A percentile compares a stretch with the other conserved stretches of the same genome.
phyloP scores from a whole-genome alignment of 2,113 vertebrate species.

The Atherinomorus stipes region DNA sequence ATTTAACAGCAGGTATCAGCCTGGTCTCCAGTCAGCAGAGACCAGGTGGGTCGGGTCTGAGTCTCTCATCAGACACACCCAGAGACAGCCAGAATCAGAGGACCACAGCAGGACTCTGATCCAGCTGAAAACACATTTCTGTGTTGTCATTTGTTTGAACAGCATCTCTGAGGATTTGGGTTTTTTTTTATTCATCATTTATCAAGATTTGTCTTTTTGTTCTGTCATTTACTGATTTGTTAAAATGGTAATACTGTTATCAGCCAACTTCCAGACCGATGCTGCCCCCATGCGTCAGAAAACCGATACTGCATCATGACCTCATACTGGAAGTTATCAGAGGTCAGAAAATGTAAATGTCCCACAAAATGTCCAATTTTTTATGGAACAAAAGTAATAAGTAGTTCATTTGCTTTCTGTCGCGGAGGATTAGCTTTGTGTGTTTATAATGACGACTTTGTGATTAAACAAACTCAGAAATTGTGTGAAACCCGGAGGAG shows the following conservation, averaged over 20 bases:
- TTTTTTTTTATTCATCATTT: not conserved
- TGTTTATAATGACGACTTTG: too few species aligned
- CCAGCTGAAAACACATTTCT: not conserved
- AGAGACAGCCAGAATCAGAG: not conserved
- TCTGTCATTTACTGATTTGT: too few species aligned
- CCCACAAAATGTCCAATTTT: too few species aligned
- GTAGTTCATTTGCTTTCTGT: too few species aligned
- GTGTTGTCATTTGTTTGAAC: too few species aligned
- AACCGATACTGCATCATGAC: slow-evolving; percentile 38
- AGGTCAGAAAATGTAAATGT: not conserved
- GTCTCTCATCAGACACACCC: slow-evolving; percentile 23
- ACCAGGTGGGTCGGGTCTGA: slow-evolving; percentile 36
- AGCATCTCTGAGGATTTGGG: too few species aligned
- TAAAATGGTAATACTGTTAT: too few species aligned
- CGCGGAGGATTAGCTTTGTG: too few species aligned
- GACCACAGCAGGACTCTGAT: slow-evolving; percentile 2
- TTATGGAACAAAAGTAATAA: too few species aligned
- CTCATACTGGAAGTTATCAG: not conserved
- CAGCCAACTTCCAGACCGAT: slow-evolving; percentile 8
- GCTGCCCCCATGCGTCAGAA: slow-evolving; percentile 53
- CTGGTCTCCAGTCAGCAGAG: slow-evolving; percentile 41
- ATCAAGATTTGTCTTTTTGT: too few species aligned
- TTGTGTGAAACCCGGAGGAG: too few species aligned
- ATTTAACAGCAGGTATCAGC: slow-evolving; percentile 7
- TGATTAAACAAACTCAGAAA: too few species aligned